A percentile compares a stretch with the other conserved stretches of the same genome.
phyloP scores from a whole-genome alignment of 2,888 invertebrate species.

The Tenodera sinensis region DNA sequence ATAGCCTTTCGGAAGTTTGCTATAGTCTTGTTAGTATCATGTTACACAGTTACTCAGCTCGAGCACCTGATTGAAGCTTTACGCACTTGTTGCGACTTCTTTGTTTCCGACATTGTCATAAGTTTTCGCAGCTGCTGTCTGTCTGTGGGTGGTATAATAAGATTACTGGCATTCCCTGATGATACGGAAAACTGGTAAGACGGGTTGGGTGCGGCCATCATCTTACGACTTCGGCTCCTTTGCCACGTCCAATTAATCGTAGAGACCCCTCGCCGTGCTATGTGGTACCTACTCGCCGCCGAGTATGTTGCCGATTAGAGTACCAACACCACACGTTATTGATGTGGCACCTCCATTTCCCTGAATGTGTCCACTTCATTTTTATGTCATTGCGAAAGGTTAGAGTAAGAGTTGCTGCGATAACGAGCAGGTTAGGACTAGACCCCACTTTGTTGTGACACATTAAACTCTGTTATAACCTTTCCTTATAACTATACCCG shows the following conservation, averaged over 20 bases:
- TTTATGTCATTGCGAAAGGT: background rate
- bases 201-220: background rate
- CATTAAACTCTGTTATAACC: no score
- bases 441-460: no score
- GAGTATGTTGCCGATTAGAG: background rate
- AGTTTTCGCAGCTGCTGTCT: background rate
- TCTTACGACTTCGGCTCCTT: background rate
- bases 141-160: background rate
- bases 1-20: no score
- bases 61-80: background rate
- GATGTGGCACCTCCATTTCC: background rate
- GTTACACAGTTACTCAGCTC: no score
- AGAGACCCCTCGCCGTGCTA: background rate
- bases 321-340: background rate
- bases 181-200: background rate
- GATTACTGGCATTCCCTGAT: background rate
- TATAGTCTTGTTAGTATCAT: no score
- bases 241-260: background rate
- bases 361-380: background rate
- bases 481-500: no score
- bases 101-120: background rate
- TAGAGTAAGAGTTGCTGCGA: background rate
- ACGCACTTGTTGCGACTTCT: background rate
- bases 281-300: background rate
- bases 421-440: no score